phyloP scores from a whole-genome alignment of 2,797 vertebrate genomes.

The Gallirallus australis region DNA sequence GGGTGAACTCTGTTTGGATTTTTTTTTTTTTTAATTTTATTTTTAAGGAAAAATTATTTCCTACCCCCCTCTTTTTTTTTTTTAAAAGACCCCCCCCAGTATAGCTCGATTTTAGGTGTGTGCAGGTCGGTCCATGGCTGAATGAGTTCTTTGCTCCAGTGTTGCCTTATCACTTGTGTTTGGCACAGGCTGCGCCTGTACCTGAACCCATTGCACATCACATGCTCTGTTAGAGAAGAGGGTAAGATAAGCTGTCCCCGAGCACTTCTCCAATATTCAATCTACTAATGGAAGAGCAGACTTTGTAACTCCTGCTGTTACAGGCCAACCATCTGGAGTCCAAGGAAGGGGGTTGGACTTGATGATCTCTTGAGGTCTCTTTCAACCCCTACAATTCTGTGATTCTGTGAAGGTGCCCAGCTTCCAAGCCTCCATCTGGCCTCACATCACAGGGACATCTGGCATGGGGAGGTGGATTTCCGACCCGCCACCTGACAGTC shows the following conservation, averaged over 20 bases:
- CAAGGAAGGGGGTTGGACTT: not conserved
- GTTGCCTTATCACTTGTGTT: not conserved
- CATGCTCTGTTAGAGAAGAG: not conserved
- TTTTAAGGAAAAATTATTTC: not conserved
- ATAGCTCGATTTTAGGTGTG: not conserved
- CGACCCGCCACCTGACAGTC: not conserved
- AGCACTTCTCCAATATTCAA: not conserved
- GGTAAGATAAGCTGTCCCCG: not conserved
- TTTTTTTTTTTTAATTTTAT: not conserved
- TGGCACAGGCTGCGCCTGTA: accelerated
- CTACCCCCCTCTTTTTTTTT: too few species aligned
- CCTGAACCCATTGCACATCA: not conserved
- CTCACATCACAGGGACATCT: not conserved
- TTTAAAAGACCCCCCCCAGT: too few species aligned
- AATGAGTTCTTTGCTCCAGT: not conserved
- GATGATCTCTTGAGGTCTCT: too few species aligned
- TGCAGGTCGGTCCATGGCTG: not conserved
- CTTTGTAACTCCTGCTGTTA: not conserved
- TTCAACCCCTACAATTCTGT: too few species aligned
- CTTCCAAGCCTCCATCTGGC: not conserved
- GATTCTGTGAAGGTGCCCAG: not conserved
- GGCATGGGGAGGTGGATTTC: too few species aligned
- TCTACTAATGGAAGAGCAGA: not conserved
- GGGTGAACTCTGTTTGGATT: too few species aligned
- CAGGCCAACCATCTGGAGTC: not conserved